These are phyloP conservation scores for Belgica antarctica DNA, from an alignment of 2,888 invertebrate genomes.

Conservation along the genomic window DNA sequence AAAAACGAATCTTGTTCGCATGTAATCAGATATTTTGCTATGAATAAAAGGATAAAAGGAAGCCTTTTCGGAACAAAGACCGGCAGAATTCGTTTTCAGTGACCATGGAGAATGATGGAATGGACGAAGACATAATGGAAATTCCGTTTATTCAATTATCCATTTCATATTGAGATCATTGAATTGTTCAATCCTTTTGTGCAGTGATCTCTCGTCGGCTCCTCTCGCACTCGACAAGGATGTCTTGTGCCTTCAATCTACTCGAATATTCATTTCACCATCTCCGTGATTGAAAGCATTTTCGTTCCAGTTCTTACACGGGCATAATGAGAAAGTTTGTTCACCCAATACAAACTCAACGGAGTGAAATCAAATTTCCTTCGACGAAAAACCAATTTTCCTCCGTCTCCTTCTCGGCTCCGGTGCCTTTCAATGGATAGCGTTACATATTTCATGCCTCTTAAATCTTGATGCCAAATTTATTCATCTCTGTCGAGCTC, in stretches of 20 bases:
- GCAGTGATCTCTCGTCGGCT: neutral
- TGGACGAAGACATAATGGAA: constrained; percentile 26
- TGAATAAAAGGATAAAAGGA: constrained; percentile 3
- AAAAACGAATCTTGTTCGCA: constrained; percentile 20
- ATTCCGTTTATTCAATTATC: constrained; percentile 32
- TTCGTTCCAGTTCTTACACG: neutral
- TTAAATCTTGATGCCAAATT: constrained; percentile 31
- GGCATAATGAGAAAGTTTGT: neutral
- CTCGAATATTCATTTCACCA: neutral
- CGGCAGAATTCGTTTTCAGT: neutral
- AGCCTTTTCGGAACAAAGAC: neutral
- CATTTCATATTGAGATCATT: neutral
- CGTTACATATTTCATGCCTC: constrained; percentile 19
- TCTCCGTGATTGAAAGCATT: neutral
- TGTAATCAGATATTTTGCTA: constrained; percentile 34
- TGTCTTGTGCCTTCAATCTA: neutral
- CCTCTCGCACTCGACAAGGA: no score
- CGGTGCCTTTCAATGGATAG: neutral
- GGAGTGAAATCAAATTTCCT: constrained; percentile 29
- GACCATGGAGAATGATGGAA: constrained; percentile 11
- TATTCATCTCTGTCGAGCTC: constrained; percentile 16
- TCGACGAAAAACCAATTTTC: constrained; percentile 37
- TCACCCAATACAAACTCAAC: neutral
- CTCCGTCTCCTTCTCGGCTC: neutral
- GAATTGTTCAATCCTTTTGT: constrained; percentile 6